These are phyloP conservation scores for Ciconia maguari DNA, from an alignment of 2,113 vertebrate genomes.

Conservation along the genomic window DNA sequence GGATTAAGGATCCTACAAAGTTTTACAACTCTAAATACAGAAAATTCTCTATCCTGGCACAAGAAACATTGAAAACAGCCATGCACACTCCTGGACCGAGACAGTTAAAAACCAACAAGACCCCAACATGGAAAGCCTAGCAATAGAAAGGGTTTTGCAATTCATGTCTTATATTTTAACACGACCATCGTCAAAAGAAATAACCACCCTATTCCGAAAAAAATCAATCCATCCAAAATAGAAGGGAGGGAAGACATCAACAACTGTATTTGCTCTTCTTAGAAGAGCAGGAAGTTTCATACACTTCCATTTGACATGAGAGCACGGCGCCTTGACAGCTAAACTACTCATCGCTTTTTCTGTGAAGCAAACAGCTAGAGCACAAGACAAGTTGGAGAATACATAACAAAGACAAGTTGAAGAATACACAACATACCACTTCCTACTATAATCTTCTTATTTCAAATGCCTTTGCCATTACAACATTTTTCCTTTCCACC, in stretches of 20 bases:
- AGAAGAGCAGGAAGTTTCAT: background rate
- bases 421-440: background rate
- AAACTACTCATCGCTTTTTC: background rate
- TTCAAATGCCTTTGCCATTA: background rate
- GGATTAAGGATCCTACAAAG: background rate
- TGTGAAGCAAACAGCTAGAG: background rate
- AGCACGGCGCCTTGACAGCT: background rate
- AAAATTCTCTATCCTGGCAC: background rate
- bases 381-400: background rate
- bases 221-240: background rate
- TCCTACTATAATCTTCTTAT: background rate
- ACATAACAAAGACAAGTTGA: background rate
- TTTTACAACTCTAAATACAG: background rate
- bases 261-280: background rate
- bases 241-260: background rate
- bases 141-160: background rate
- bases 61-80: background rate
- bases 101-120: background rate
- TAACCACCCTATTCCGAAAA: background rate
- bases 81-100: background rate
- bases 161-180: background rate
- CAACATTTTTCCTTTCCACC: background rate
- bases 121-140: background rate
- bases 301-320: background rate
- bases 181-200: background rate